Percentiles rank a stretch among this genome's conserved stretches.
These are phyloP conservation scores for Procambarus clarkii DNA, from an alignment of 1,140 invertebrate species.

Conservation along the genomic window DNA sequence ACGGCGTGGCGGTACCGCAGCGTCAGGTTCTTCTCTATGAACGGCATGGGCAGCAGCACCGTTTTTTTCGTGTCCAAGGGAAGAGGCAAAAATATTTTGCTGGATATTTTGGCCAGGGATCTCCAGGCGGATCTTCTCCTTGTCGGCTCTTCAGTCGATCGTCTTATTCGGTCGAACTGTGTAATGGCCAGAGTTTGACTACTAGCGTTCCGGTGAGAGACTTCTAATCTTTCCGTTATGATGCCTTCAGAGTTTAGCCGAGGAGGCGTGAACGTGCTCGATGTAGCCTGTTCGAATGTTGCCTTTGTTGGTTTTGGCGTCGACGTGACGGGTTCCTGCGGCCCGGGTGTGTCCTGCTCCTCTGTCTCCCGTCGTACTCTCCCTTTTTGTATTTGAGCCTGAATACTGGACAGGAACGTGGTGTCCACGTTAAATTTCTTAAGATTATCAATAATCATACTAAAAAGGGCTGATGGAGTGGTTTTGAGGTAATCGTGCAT, in stretches of 20 bases:
- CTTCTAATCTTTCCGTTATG: neutral
- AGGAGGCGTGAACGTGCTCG: neutral
- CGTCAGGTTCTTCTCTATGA: slow-evolving; percentile 65
- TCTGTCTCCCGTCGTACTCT: slow-evolving; percentile 33
- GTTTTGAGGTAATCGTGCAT: slow-evolving; percentile 70
- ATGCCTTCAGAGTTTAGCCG: neutral
- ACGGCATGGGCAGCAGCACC: slow-evolving; percentile 52
- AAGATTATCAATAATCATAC: slow-evolving; percentile 66
- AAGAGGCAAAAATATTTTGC: slow-evolving; percentile 67
- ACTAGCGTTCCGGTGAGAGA: neutral
- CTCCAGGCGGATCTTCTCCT: slow-evolving; percentile 34
- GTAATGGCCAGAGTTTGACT: neutral
- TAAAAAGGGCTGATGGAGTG: slow-evolving; percentile 65
- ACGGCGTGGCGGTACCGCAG: slow-evolving; percentile 59
- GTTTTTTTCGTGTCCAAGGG: slow-evolving; percentile 53
- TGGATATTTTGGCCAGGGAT: slow-evolving; percentile 49
- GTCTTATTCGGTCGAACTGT: slow-evolving; percentile 14
- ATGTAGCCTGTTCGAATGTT: neutral
- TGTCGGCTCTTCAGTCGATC: slow-evolving; percentile 46
- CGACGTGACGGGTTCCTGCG: neutral
- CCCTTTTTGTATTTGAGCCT: slow-evolving; percentile 60
- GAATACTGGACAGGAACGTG: slow-evolving; percentile 63
- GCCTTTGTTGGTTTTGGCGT: neutral
- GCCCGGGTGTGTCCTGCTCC: neutral
- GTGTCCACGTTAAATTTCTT: slow-evolving; percentile 71